Base-by-base conservation (phyloP, 2,797 vertebrate genomes). In the Lithobates pipiens region DNA sequence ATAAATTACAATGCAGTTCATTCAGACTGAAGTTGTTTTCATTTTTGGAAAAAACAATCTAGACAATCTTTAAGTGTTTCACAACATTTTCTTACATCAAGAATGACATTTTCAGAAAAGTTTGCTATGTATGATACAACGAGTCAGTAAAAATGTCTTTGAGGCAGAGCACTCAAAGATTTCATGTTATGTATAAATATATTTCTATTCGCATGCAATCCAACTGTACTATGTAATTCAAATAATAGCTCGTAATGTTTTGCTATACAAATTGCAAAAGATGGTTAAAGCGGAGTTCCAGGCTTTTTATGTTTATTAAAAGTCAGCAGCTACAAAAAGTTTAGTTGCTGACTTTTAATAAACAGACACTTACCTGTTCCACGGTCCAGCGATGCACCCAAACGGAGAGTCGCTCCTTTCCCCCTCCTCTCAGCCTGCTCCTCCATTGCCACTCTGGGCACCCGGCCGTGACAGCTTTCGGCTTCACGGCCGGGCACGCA, bases 81-180 rank as follows among this genome's bases (percentile, higher is more conserved):
- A 77, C 72, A 83, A 86, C 73, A 74, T 80, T 86, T 82, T 69
- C 70, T 69, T 86, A 74, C 61, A 86, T 65, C 69, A 79, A 70
- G 63, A 73, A 75, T 83, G 76, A 86, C 85, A 86, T 83, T 86
- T 86, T 61, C 76, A 83, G 85, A 77, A 78, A 39, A 82, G 61
- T 79, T 70, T 72, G 70, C 83, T 72, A 86, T 83, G 36, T 70
- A 86, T 76, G 61, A 75, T 80, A 85, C 71, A 85, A 76, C 32
- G 23, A 85, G 71, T 44, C 61, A 50, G 71, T 69, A 80, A 85
- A 85, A 67, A 80, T 76, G 44, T 75, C 70, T 85, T 80, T 85
- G 29, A 73, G 77, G 63, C 84, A 80, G 75, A 85, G 69, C 61
- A 68, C 77, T 80, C 76, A 61, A 50, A 70, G 46, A 61, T 75